Percentiles rank a stretch among this genome's conserved stretches.
phyloP scores from a whole-genome alignment of 2,797 vertebrate genomes.

The Microctenopoma steveboyesi region DNA sequence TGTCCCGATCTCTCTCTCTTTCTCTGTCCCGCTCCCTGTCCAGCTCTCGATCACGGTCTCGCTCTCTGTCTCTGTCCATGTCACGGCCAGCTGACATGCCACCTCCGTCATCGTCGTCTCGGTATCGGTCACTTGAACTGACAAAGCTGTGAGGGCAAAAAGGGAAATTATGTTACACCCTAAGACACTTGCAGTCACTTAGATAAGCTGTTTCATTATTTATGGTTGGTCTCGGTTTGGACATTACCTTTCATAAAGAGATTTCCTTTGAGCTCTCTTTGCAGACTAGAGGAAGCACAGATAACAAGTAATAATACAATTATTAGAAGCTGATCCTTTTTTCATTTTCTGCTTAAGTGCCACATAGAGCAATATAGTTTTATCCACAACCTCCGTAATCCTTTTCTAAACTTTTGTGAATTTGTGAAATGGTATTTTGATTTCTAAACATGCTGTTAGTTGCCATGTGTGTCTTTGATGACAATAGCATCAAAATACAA shows the following conservation, averaged over 20 bases:
- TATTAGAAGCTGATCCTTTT: conserved; percentile 8
- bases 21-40: conserved; percentile 32
- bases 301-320: conserved; percentile 4
- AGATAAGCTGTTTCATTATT: conserved; percentile 11
- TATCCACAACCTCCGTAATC: neutral
- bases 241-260: conserved; percentile 91
- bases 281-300: conserved; percentile 77
- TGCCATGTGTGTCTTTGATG: neutral
- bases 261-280: conserved; percentile 89
- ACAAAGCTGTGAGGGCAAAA: conserved; percentile 84
- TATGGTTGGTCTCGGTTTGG: neutral
- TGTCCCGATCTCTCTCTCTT: conserved; percentile 31
- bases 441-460: neutral
- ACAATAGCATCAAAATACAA: neutral
- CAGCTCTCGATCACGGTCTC: conserved; percentile 25
- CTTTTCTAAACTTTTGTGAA: neutral
- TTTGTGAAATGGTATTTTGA: neutral
- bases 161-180: conserved; percentile 9
- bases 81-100: conserved; percentile 58
- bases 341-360: neutral
- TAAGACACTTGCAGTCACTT: neutral
- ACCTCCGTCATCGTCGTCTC: conserved; percentile 81
- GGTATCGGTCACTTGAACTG: conserved; percentile 85
- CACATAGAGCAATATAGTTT: conserved; percentile 68
- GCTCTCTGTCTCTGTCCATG: conserved; percentile 70